These are phyloP conservation scores for Gadopsis bispinosus DNA, from an alignment of 2,797 vertebrate species.

Conservation along the genomic window DNA sequence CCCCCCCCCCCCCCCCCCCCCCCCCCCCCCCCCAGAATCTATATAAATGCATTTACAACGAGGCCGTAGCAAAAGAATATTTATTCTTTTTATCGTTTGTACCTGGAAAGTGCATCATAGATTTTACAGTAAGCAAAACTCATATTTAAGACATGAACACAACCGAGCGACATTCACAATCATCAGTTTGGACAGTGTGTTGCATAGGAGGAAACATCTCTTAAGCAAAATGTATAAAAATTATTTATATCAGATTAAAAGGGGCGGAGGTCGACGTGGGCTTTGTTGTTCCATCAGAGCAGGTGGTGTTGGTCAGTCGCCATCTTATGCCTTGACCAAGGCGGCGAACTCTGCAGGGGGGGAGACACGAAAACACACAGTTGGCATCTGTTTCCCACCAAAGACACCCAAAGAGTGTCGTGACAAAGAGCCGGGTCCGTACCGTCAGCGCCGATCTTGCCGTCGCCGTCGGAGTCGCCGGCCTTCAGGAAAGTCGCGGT, in stretches of 20 bases:
- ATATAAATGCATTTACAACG: conserved; percentile 29
- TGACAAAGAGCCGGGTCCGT: neutral
- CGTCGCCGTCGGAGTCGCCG: conserved; percentile 87
- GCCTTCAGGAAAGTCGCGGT: conserved; percentile 84
- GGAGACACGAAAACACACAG: conserved; percentile 11
- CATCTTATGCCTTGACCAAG: conserved; percentile 83
- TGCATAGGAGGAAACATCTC: conserved; percentile 84
- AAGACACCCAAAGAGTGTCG: neutral
- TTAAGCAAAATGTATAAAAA: conserved; percentile 89
- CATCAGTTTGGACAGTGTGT: conserved; percentile 86
- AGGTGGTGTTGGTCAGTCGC: conserved; percentile 84
- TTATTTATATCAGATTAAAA: conserved; percentile 85
- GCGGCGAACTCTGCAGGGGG: conserved; percentile 79
- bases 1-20: too few species aligned
- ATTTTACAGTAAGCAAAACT: conserved; percentile 89
- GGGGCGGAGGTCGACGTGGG: conserved; percentile 79
- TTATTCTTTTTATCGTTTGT: conserved; percentile 84
- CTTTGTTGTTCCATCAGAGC: conserved; percentile 86
- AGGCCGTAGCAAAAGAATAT: conserved; percentile 83
- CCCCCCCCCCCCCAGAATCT: too few species aligned
- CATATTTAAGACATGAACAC: conserved; percentile 90
- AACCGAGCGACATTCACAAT: conserved; percentile 87
- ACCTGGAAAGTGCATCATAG: conserved; percentile 88
- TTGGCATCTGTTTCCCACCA: neutral
- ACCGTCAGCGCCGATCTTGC: conserved; percentile 88